Evolutionary conservation across 1,140 invertebrate species (phyloP), one percentile per base, ranked within the genome.

Genomic region (Heliconius congener): DNA sequence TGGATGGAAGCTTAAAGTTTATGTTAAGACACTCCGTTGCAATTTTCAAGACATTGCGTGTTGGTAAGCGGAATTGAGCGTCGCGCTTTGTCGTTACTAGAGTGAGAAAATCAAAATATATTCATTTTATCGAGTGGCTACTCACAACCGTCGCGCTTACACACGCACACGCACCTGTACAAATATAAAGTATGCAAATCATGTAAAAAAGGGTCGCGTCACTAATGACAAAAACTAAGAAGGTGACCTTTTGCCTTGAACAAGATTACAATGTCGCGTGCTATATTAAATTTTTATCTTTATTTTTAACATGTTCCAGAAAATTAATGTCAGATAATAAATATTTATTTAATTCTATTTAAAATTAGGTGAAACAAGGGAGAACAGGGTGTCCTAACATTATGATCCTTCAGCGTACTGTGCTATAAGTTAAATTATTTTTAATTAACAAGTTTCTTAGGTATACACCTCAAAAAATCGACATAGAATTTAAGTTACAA

Each of bases 401-500:
- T 66, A 66, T 5, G 16, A 0, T 55, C 19, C 5, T 16, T n/a
- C 19, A 19, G 6, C 6, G 5, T 60, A 11, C 3, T 8, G 8
- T 60, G n/a, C 8, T 23, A 11, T 71, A 71, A 46, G 42, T 1
- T 46, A 13, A 46, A 46, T 13, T 46, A 46, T 46, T 46, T 46
- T 46, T 46, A 13, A 46, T 46, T 46, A 46, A 46, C 42, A 46
- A 3, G 3, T 46, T 46, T 19, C 4, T 2, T 30, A 98, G 97
- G 87, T 99, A 99, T 90, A 98, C 98, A 2, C 98, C 98, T 0
- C 98, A 99, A 93, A 97, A 97, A 74, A 97, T 99, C 71, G 98
- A 99, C 82, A 95, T 99, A 19, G 98, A 98, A 30, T 97, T 97
- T 87, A 98, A 98, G 88, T 95, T 99, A 82, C 97, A 97, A 85